These are phyloP conservation scores for Peucedramus taeniatus DNA, from an alignment of 2,113 vertebrate genomes.

Conservation along the genomic window DNA sequence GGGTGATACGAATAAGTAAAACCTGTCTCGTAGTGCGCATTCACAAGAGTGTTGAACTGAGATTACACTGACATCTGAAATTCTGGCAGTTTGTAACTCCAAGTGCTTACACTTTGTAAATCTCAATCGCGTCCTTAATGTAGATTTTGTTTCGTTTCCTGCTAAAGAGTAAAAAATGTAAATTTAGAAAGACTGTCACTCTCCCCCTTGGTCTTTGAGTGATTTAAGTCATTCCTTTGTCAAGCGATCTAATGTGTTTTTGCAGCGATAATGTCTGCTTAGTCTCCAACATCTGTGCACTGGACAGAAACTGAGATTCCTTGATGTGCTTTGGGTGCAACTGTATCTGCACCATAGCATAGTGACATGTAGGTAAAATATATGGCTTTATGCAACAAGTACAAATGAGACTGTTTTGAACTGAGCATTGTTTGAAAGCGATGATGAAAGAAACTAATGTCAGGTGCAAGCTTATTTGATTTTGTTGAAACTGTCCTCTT, in stretches of 20 bases:
- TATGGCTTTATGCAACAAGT: background rate
- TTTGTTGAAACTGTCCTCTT: constrained; percentile 24
- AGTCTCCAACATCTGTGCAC: constrained; percentile 11
- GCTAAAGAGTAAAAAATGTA: constrained; percentile 64
- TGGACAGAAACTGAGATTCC: constrained; percentile 30
- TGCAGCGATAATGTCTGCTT: constrained; percentile 8
- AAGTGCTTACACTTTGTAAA: constrained; percentile 67
- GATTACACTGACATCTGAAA: constrained; percentile 67
- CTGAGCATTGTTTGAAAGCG: constrained; percentile 28
- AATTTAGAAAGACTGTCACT: constrained; percentile 64
- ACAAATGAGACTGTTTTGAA: background rate
- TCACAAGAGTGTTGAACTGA: constrained; percentile 65
- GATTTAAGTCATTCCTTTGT: constrained; percentile 58
- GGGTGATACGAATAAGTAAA: constrained; percentile 66
- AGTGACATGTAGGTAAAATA: background rate
- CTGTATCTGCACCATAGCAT: background rate
- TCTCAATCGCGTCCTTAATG: constrained; percentile 61
- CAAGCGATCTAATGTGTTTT: constrained; percentile 25
- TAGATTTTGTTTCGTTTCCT: constrained; percentile 64
- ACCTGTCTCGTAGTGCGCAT: constrained; percentile 61
- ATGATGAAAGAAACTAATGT: background rate
- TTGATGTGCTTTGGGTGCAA: background rate
- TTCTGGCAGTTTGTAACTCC: constrained; percentile 65
- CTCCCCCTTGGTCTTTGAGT: constrained; percentile 56
- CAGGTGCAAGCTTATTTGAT: background rate